Evolutionary conservation across 2,113 vertebrate species (phyloP), one percentile per base, ranked within the genome.

Genomic region (Tylochromis polylepis): DNA sequence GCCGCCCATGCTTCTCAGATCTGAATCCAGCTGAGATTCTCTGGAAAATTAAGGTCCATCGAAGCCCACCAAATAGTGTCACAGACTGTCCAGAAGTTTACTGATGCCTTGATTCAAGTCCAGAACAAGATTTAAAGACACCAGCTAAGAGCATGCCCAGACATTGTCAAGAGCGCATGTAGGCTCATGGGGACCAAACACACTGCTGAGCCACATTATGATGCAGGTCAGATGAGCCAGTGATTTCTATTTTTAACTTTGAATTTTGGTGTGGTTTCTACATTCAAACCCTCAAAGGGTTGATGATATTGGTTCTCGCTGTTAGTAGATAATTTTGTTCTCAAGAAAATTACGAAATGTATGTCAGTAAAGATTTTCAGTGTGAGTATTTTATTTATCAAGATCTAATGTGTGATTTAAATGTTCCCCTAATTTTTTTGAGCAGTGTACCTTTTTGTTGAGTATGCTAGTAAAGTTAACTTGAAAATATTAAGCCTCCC

Each of bases 361-460:
- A 27, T 0, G 14, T 2, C 38, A 72, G 4, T 70, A 70, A 72
- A 72, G 67, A 46, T 46, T 72, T 72, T 72, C 1, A 72, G 24
- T 1, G 15, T 43, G 22, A 72, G 22, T 18, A 72, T 72, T 72
- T 72, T 15, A 1, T 46, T 29, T 46, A 72, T 18, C 1, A 27
- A 27, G 15, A 46, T 72, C 22, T 22, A 27, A 46, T 72, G 8
- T 72, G 41, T 11, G 5, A 75, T 29, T 49, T 75, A 51, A 75
- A 49, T 0, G 1, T 75, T 75, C 24, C 43, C 70, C 46, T 31
- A 2, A 0, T 0, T 2, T 4, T 7, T 75, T 31, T 31, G 10
- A 75, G 70, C 70, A 51, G 70, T 1, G 3, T 49, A 51, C 43
- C 18, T 77, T 65, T 34, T 24, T 29, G 18, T 38, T 49, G 29